These are phyloP conservation scores for Dolichotis patagonum DNA, from an alignment of 2,113 vertebrate genomes.

Conservation along the genomic window DNA sequence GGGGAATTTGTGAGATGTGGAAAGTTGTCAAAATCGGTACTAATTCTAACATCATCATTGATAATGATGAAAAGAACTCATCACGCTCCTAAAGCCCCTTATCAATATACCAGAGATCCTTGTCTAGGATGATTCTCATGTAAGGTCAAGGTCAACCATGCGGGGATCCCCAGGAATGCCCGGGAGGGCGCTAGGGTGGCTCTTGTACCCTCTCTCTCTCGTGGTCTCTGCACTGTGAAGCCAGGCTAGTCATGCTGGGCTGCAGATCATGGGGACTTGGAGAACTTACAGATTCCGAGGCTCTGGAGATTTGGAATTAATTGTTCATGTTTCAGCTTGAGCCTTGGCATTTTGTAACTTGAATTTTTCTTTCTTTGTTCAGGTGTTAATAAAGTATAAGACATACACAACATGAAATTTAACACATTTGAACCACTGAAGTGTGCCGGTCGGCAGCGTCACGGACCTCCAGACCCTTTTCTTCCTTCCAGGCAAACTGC, in stretches of 20 bases:
- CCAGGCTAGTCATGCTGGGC: background rate
- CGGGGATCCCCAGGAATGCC: background rate
- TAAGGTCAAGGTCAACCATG: background rate
- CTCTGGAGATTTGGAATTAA: background rate
- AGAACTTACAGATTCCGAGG: background rate
- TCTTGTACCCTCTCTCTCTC: no score
- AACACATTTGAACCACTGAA: background rate
- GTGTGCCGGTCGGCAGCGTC: background rate
- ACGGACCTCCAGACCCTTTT: background rate
- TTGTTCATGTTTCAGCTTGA: background rate
- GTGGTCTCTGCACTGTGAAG: fast-evolving
- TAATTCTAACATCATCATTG: background rate
- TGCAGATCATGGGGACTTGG: background rate
- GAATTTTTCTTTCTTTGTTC: background rate
- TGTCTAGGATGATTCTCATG: background rate
- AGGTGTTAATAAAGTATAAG: background rate
- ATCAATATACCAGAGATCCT: background rate
- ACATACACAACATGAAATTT: background rate
- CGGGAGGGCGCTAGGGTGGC: background rate
- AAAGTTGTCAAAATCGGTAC: background rate
- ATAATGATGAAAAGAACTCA: background rate
- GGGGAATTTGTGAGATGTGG: background rate
- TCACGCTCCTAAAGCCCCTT: background rate
- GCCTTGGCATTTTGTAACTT: background rate
- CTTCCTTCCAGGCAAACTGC: background rate